These are phyloP conservation scores for Arion vulgaris DNA, from an alignment of 1,140 invertebrate genomes.

Conservation along the genomic window DNA sequence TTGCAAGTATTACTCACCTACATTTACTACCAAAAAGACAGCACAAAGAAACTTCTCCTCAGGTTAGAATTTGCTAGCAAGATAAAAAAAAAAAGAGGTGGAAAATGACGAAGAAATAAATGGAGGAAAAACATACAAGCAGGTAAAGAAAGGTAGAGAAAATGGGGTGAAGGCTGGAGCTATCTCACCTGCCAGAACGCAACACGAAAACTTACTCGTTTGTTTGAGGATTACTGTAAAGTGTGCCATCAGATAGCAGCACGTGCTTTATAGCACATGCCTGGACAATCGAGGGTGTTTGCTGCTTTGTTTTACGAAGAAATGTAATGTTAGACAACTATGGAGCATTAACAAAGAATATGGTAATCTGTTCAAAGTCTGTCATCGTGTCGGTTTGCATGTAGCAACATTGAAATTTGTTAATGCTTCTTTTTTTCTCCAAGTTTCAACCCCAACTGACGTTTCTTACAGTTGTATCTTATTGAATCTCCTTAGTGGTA, in stretches of 20 bases:
- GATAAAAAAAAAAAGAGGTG: not conserved
- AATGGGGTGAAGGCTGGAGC: not conserved
- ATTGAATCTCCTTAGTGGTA: too few relatives aligned
- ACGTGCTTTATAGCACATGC: not conserved
- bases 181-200: not conserved
- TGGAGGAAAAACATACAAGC: too few relatives aligned
- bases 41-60: not conserved
- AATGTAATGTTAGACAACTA: not conserved
- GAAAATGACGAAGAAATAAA: not conserved
- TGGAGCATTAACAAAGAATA: not conserved
- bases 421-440: too few relatives aligned
- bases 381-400: too few relatives aligned
- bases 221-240: not conserved
- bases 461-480: too few relatives aligned
- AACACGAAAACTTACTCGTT: not conserved
- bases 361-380: too few relatives aligned
- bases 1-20: not conserved
- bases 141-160: conserved; percentile 17
- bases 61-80: not conserved
- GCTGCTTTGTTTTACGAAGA: not conserved
- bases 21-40: not conserved
- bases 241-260: not conserved
- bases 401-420: too few relatives aligned
- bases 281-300: not conserved
- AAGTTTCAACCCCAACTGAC: too few relatives aligned